Base-by-base conservation (phyloP, 2,888 invertebrate genomes). In the Polylopha cassiicola region DNA sequence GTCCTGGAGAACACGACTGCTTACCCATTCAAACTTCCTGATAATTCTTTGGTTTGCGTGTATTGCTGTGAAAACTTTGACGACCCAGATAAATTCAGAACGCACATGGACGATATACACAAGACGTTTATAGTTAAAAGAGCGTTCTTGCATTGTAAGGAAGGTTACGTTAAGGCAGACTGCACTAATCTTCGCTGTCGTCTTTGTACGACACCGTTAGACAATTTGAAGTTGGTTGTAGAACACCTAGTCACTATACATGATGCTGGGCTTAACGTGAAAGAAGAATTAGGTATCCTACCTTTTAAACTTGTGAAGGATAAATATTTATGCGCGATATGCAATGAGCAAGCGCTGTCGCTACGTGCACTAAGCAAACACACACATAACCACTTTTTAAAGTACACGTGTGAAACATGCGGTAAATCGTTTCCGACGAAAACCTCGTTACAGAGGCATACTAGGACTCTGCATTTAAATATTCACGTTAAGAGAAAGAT, bases 1-100 rank as follows among this genome's bases (percentile, higher is more conserved):
- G 57, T 45, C 18, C 15, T 47, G 29, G 32, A 29, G 21, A 39
- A 15, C 49, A 52, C 69, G 37, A 71, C 72, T 8, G 67, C 58
- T 9, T 72, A 62, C 53, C 72, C 72, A 10, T 73, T 73, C 62
- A 61, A 64, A 53, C 54, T 68, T 37, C 66, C 70, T 16, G 61
- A 60, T 42, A 53, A 55, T 36, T 49, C 55, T 14, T 49, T 67
- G 46, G 61, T 64, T 47, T 72, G 72, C 56, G 61, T 67, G 14
- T 66, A 64, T 48, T 72, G 72, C 49, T 55, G 52, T 31, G 61
- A 63, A 22, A 49, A 46, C 3, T 67, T 52, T 43, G 46, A 53
- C 1, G 58, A 64, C n/a, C 58, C 70, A 3, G 37, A 53, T 4
- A 8, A 22, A 7, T 41, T 14, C 20, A 23, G 41, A 15, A 24